Percentiles rank a stretch among this genome's conserved stretches.
Conservation (phyloP, 2,797 vertebrate species). For the Acanthurus lineatus region DNA sequence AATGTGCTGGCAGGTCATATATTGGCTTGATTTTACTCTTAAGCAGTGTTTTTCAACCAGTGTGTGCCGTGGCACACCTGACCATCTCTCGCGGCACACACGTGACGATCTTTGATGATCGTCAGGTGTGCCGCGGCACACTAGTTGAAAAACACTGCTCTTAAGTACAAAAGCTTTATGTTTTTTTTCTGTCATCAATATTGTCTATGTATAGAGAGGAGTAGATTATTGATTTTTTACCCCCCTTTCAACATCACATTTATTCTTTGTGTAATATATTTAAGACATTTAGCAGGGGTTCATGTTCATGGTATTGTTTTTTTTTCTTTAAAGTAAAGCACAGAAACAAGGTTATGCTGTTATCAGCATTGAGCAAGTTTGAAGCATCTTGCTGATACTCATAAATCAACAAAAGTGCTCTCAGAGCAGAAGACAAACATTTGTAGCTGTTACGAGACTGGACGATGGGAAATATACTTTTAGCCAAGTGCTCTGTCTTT, state of each 20-base stretch:
- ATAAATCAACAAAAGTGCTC: neutral
- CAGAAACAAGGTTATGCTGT: too few relatives aligned
- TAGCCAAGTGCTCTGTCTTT: neutral
- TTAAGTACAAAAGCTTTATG: neutral
- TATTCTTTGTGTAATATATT: neutral
- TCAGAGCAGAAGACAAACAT: neutral
- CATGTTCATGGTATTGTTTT: neutral
- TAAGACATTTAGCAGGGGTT: neutral
- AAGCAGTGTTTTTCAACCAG: too few relatives aligned
- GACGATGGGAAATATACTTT: neutral
- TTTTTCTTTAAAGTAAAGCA: neutral
- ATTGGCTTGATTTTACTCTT: neutral
- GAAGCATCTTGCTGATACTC: neutral
- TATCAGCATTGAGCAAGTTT: neutral
- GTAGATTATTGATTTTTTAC: neutral
- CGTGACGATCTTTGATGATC: too few relatives aligned
- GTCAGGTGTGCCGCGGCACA: too few relatives aligned
- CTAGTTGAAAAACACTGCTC: too few relatives aligned
- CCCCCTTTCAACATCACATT: neutral
- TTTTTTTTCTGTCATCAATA: neutral
- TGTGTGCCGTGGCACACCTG: too few relatives aligned
- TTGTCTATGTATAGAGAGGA: neutral
- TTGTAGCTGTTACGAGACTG: neutral
- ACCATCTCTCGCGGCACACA: too few relatives aligned
- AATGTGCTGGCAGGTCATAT: neutral